phyloP scores from a whole-genome alignment of 2,888 invertebrate genomes.

The Megalurothrips usitatus region DNA sequence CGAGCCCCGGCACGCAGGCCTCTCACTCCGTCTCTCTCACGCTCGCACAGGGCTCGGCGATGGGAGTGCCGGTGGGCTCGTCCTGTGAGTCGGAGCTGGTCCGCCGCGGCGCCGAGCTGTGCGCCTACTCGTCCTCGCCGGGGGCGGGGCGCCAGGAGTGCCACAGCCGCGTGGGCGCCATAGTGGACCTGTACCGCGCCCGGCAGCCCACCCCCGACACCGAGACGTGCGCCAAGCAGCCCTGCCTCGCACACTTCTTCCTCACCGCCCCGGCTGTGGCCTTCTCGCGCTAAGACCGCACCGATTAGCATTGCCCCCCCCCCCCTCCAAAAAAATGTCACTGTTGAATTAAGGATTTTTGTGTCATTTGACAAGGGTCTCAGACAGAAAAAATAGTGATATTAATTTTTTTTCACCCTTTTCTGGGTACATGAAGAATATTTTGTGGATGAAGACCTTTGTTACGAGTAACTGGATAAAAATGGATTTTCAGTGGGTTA shows the following conservation, averaged over 20 bases:
- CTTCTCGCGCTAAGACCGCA: not conserved
- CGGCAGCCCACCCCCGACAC: not conserved
- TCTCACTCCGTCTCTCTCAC: not conserved
- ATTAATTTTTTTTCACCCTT: not conserved
- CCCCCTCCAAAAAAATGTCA: not conserved
- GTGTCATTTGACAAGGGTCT: not conserved
- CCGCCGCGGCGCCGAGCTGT: not conserved
- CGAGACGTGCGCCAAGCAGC: not conserved
- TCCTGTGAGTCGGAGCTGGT: not conserved
- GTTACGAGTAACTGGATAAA: too few relatives aligned
- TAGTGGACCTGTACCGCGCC: not conserved
- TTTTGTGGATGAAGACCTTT: not conserved
- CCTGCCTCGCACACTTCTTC: not conserved
- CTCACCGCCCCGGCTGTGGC: constrained; percentile 11
- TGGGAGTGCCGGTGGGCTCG: not conserved
- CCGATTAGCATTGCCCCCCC: not conserved
- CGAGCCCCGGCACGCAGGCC: not conserved
- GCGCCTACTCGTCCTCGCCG: not conserved
- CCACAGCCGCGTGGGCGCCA: not conserved
- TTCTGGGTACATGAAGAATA: too few relatives aligned
- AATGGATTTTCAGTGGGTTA: too few relatives aligned
- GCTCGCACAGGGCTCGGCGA: not conserved
- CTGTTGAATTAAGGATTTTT: not conserved
- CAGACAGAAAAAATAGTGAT: not conserved
- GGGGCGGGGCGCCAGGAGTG: not conserved